Conservation (phyloP, 2,797 vertebrate genomes). For the Heliangelus exortis region DNA sequence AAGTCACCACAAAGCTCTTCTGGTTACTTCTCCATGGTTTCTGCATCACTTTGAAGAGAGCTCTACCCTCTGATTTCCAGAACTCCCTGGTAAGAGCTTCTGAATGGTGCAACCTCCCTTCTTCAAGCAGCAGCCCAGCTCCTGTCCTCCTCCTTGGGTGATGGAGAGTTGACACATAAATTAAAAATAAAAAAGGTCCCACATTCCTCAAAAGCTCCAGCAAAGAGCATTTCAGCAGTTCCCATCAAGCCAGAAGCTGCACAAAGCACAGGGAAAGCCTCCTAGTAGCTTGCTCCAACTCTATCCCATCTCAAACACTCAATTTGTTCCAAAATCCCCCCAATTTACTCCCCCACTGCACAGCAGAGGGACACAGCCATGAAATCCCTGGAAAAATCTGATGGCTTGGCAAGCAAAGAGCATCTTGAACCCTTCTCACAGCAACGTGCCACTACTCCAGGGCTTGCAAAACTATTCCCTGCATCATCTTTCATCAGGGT, state of each 20-base stretch:
- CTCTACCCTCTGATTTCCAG: not conserved
- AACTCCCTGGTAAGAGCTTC: not conserved
- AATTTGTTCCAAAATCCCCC: not conserved
- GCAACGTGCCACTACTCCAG: fast-evolving
- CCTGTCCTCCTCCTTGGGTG: not conserved
- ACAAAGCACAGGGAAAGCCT: not conserved
- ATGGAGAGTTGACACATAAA: fast-evolving
- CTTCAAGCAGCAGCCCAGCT: not conserved
- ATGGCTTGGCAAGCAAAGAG: not conserved
- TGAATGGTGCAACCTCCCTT: too few relatives aligned
- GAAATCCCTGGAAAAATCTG: not conserved
- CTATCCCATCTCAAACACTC: fast-evolving
- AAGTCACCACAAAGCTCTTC: not conserved
- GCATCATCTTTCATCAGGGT: not conserved
- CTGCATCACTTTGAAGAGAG: not conserved
- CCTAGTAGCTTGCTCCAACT: not conserved
- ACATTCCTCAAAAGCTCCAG: too few relatives aligned
- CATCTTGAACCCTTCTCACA: not conserved
- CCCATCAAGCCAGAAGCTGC: not conserved
- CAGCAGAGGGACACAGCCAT: not conserved
- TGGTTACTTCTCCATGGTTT: not conserved
- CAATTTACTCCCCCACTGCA: fast-evolving
- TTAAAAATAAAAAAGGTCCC: not conserved
- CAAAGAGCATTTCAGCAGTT: not conserved
- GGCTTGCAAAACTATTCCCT: fast-evolving